phyloP scores from a whole-genome alignment of 1,140 invertebrate species.

The Thaumetopoea pityocampa region DNA sequence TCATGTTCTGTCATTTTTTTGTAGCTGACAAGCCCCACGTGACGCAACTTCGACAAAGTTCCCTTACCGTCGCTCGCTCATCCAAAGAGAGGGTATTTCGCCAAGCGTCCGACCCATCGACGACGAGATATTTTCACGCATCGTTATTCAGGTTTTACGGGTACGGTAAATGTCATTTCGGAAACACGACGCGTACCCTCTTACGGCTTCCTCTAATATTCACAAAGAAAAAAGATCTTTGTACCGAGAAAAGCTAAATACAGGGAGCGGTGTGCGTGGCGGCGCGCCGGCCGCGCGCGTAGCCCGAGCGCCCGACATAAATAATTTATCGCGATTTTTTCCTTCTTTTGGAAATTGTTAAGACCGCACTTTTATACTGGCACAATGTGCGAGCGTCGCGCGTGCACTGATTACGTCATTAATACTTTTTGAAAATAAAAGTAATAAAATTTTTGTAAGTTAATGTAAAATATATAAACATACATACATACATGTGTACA shows the following conservation, averaged over 20 bases:
- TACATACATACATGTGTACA: too few species aligned
- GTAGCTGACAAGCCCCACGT: not conserved
- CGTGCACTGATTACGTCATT: too few species aligned
- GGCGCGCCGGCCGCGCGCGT: conserved; percentile 37
- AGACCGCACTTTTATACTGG: conserved; percentile 18
- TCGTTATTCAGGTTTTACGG: conserved; percentile 49
- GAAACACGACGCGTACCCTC: conserved; percentile 45
- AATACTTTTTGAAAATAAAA: conserved; percentile 4
- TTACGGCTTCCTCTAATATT: conserved; percentile 53
- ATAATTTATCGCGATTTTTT: conserved; percentile 49
- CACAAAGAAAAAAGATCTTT: conserved; percentile 58
- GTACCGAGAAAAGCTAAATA: conserved; percentile 40
- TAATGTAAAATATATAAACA: too few species aligned
- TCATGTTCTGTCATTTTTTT: too few species aligned
- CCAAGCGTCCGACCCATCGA: conserved; percentile 31
- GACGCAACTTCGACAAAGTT: conserved; percentile 3
- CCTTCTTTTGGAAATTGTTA: conserved; percentile 33
- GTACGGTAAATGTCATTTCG: conserved; percentile 42
- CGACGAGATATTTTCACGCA: conserved; percentile 44
- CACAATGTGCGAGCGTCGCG: not conserved
- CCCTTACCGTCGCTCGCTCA: conserved; percentile 6
- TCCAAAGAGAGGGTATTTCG: conserved; percentile 4
- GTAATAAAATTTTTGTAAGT: not conserved
- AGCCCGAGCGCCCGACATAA: conserved; percentile 46
- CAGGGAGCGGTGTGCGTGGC: conserved; percentile 48